Base-by-base conservation (phyloP, 2,797 vertebrate species). In the Coendou prehensilis region DNA sequence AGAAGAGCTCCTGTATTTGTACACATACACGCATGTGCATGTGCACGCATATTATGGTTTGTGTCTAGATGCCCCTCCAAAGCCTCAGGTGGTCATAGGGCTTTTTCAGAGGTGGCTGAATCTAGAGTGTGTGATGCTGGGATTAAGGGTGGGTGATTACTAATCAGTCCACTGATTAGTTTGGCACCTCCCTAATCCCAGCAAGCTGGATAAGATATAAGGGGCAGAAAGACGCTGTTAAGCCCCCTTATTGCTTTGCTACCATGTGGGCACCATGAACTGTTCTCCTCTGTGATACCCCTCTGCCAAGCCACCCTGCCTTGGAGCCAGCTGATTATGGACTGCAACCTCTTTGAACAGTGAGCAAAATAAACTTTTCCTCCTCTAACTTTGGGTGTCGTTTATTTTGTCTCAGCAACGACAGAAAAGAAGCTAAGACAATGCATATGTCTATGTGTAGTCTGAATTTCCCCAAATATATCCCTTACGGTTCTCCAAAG, bases 401-500 rank as follows among this genome's bases (percentile, higher is more conserved):
- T n/a, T 15, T 69, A n/a, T 69, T 67, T n/a, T n/a, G 33, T 69
- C 64, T n/a, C 64, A 69, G 33, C 33, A 69, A 69, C 13, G 17
- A n/a, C 33, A 69, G 64, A 37, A 69, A 69, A 67, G 33, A n/a
- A 67, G n/a, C 64, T 67, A 67, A 67, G 64, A 67, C 8, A n/a
- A n/a, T 37, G 30, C 26, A 41, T 9, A 50, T 47, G 41, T 11
- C 28, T 41, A 47, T 1, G 0, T 67, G 59, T 84, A 14, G 15
- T 85, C 11, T 41, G 17, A 92, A 86, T 69, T 57, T 94, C 82
- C 82, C 75, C 15, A 79, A 52, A 76, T n/a, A 71, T 33, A 78
- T 37, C 50, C 57, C 45, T 61, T 33, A 59, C 6, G 9, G 75
- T 76, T 94, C 86, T 87, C 54, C 57, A 95, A 97, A 73, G 54